Base-by-base conservation (phyloP, 1,140 invertebrate genomes). In the Drosophila bocqueti region DNA sequence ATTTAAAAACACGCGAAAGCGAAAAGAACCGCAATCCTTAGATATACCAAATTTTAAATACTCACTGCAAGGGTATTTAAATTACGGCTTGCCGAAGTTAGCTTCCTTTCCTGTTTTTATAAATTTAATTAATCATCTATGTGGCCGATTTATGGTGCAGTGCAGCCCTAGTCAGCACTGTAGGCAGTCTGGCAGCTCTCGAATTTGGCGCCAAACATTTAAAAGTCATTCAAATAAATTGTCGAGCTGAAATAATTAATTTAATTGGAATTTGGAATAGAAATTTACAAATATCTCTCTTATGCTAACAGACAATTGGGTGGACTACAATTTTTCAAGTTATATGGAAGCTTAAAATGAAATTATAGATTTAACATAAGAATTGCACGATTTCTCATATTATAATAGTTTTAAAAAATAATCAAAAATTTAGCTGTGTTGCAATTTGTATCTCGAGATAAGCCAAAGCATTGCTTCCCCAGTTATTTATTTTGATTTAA, bases 401-500 rank as follows among this genome's bases (percentile, higher is more conserved):
- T 29, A 29, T 13, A 31, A 50, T 31, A 11, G 4, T 26, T 24
- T 26, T 9, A 2, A 10, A 0, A 4, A 50, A 50, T 31, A n/a
- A n/a, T 34, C 7, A 15, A 8, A 36, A 36, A 18, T 13, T 10
- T 34, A 18, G 49, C 9, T 10, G 10, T 10, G 8, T n/a, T n/a
- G 9, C 1, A 13, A 13, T 18, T 36, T 54, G 10, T 7, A 4
- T 13, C 1, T 15, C 13, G 8, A 38, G 7, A 21, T 54, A 38
- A 16, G 16, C 18, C 8, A 6, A 55, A 16, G 9, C 36, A 9
- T 24, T 24, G 18, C 2, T 24, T 55, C 5, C 21, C 16, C 24
- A 55, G 11, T 6, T 40, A 38, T 40, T 11, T 55, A 55, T 57
- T 57, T 57, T 57, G 36, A 57, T 57, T 57, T 13, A n/a, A 26